These are phyloP conservation scores for Drosophila serrata DNA, from an alignment of 1,140 invertebrate genomes.

Conservation along the genomic window DNA sequence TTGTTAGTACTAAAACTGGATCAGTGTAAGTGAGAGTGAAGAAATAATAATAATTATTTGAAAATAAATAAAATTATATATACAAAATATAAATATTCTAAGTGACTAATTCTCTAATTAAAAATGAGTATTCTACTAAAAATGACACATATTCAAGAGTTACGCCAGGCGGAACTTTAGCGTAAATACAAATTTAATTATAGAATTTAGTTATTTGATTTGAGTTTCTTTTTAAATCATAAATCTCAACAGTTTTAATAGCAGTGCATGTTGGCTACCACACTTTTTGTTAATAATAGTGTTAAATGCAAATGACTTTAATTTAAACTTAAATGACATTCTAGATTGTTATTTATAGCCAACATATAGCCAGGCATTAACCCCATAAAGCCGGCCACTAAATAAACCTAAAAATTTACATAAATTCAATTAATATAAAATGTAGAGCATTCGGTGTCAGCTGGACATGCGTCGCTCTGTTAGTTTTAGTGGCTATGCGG, in stretches of 20 bases:
- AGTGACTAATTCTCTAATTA: not conserved
- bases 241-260: not conserved
- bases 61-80: not conserved
- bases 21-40: not conserved
- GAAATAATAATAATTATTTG: not conserved
- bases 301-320: constrained; percentile 37
- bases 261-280: not conserved
- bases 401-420: constrained; percentile 52
- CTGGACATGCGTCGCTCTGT: constrained; percentile 37
- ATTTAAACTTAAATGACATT: constrained; percentile 39
- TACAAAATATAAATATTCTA: not conserved
- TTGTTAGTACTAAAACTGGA: not conserved
- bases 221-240: not conserved
- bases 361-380: constrained; percentile 25
- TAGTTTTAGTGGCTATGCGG: constrained; percentile 25
- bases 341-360: constrained; percentile 55
- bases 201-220: no score
- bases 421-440: constrained; percentile 66
- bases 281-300: constrained; percentile 17
- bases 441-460: constrained; percentile 64
- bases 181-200: no score
- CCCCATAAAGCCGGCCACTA: constrained; percentile 45
- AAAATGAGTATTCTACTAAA: no score
- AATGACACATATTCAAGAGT: no score
- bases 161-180: no score